These are phyloP conservation scores for Formicarius rufipectus DNA, from an alignment of 2,113 vertebrate species.

Conservation along the genomic window DNA sequence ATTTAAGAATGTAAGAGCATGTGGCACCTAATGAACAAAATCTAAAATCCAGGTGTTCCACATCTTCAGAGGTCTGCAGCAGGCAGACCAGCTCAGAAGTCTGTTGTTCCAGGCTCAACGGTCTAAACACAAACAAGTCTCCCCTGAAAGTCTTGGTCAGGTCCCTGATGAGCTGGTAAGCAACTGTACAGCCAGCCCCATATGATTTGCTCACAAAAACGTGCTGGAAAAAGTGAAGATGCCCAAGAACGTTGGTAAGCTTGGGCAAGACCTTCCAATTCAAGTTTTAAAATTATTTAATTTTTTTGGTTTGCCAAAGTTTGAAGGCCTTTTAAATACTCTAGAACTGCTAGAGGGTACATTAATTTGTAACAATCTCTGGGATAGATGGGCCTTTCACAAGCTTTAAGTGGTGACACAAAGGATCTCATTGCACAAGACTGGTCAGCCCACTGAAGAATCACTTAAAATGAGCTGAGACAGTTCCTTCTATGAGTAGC, in stretches of 20 bases:
- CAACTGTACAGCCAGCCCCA: background rate
- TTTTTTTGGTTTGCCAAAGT: background rate
- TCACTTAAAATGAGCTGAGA: background rate
- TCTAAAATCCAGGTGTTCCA: background rate
- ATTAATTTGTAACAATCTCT: background rate
- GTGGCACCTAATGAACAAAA: background rate
- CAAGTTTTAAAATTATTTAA: background rate
- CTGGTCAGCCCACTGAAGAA: background rate
- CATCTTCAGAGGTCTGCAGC: background rate
- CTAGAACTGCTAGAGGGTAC: background rate
- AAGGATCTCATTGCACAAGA: background rate
- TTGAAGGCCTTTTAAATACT: background rate
- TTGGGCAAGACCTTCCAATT: background rate
- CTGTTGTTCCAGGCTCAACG: background rate
- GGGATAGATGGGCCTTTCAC: background rate
- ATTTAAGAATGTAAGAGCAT: background rate
- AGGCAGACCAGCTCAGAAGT: background rate
- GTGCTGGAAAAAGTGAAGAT: background rate
- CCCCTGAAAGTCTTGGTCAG: background rate
- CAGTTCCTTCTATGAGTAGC: background rate
- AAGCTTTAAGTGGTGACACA: background rate
- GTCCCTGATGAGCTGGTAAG: background rate
- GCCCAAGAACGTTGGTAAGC: background rate
- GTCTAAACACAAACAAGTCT: background rate
- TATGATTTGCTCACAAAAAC: background rate